These are phyloP conservation scores for Erythrocercus mccallii DNA, from an alignment of 2,113 vertebrate genomes.

Conservation along the genomic window DNA sequence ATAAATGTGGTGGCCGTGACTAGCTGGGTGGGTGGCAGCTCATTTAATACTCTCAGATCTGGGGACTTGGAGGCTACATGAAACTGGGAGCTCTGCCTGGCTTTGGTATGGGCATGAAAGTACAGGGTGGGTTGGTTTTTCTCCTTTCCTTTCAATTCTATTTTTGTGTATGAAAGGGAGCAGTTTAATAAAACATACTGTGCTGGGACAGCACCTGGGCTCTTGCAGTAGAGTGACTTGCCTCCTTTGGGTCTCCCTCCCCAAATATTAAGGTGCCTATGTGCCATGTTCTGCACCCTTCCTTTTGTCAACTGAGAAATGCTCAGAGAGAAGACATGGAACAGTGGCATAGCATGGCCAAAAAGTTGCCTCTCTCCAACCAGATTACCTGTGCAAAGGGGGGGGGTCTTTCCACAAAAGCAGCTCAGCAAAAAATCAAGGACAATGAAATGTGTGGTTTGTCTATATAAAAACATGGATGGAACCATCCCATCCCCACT, in stretches of 20 bases:
- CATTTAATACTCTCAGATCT: neutral
- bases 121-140: neutral
- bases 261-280: neutral
- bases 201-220: neutral
- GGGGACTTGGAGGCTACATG: neutral
- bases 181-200: neutral
- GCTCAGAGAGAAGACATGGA: neutral
- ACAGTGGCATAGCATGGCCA: neutral
- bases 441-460: slow-evolving; percentile 67
- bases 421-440: slow-evolving; percentile 28
- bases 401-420: neutral
- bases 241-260: neutral
- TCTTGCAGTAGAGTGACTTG: neutral
- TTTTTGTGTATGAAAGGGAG: neutral
- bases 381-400: neutral
- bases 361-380: slow-evolving; percentile 19
- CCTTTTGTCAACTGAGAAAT: neutral
- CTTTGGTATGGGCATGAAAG: neutral
- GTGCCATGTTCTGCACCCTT: neutral
- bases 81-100: neutral
- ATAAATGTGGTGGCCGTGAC: neutral
- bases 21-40: slow-evolving; percentile 3
- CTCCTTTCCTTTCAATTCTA: neutral
- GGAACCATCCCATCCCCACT: slow-evolving; percentile 43
- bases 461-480: slow-evolving; percentile 62